phyloP scores from a whole-genome alignment of 2,888 invertebrate genomes.

The Erebia ligea region DNA sequence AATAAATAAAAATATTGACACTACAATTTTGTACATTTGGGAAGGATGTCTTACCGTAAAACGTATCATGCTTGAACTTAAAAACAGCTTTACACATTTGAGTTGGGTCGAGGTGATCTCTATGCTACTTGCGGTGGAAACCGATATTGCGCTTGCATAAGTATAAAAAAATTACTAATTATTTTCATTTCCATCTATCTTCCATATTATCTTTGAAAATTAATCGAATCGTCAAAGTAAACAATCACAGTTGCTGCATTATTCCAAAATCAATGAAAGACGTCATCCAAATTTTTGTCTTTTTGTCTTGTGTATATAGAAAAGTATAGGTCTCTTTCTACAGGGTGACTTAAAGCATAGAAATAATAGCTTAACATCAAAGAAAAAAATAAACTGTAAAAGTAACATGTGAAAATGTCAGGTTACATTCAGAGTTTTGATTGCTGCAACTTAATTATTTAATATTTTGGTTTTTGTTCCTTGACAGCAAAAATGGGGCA shows the following conservation, averaged over 20 bases:
- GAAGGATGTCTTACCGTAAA: neutral
- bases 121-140: slow-evolving; percentile 5
- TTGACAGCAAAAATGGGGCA: no score
- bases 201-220: neutral
- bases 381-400: no score
- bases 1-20: neutral
- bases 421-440: no score
- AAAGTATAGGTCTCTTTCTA: no score
- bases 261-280: no score
- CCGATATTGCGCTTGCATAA: neutral
- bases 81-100: neutral
- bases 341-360: no score
- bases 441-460: no score
- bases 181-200: neutral
- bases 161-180: neutral
- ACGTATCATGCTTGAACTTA: neutral
- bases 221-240: neutral
- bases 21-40: slow-evolving; percentile 3
- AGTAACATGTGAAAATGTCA: no score
- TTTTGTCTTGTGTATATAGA: no score
- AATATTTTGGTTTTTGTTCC: no score
- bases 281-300: neutral
- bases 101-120: neutral
- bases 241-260: neutral
- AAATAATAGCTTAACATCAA: no score